Evolutionary conservation across 2,797 vertebrate species (phyloP), one percentile per base, ranked within the genome.

Genomic region (Pangasius larnaudii): DNA sequence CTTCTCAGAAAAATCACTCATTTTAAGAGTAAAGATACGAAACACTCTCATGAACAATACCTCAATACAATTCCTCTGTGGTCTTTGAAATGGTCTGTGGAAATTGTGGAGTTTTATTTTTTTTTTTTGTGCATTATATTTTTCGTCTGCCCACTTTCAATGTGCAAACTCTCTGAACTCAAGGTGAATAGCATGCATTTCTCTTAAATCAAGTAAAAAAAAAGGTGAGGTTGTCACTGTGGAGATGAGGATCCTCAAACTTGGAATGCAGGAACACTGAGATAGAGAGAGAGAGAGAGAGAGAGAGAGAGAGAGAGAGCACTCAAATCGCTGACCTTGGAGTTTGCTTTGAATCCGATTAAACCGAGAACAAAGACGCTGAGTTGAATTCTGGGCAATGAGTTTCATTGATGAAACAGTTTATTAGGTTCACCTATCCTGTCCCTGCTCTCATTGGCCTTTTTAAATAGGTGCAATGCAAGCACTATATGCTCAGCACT

Each of bases 281-380:
- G 13, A 14, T 6, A 82, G 36, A 18, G 11, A 42, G 13, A 82
- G 1, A 63, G 39, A 63, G 80, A 61, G 56, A 27, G 49, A 36
- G 30, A 59, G 16, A 53, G n/a, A 78, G 49, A 18, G 27, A 53
- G 75, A 30, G 75, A 53, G 33, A 39, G 36, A 63, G 59, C 14
- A 2, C 71, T 79, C 74, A 58, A 53, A n/a, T 42, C 2, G 14
- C 46, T 36, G 49, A 85, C 85, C 75, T 86, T 80, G 75, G 77
- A 42, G 77, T 42, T 69, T 58, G n/a, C 33, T 58, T 56, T 56
- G 75, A 69, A 80, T 69, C 63, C 42, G 75, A 69, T 58, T 67
- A 79, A 79, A 86, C 9, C 22, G 14, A 80, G 46, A 86, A 56
- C 61, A 58, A 51, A 33, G 30, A 71, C 49, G 46, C 46, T 22